Evolutionary conservation across 2,888 invertebrate species (phyloP).

Genomic region (Eugnorisma glareosa): DNA sequence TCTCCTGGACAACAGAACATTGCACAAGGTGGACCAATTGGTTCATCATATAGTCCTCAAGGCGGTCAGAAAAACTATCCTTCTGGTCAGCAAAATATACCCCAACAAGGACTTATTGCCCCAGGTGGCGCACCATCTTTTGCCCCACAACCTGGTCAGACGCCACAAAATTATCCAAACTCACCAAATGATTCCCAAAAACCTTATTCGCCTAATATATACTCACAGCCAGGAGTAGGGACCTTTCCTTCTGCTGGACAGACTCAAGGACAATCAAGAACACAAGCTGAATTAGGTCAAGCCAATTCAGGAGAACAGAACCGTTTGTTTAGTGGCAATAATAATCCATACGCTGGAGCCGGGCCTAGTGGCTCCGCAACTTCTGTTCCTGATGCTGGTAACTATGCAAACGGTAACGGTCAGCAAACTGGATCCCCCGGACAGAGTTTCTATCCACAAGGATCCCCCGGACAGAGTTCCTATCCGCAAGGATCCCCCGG

Average conservation of each 20-base stretch:
- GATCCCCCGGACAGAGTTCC: neutral
- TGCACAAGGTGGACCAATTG: slow-evolving; percentile 8
- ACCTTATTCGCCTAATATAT: slow-evolving; percentile 23
- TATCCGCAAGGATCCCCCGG: neutral
- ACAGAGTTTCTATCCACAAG: slow-evolving; percentile 17
- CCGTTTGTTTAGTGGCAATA: slow-evolving; percentile 15
- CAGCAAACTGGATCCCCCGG: slow-evolving; percentile 23
- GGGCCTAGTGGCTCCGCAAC: slow-evolving; percentile 5
- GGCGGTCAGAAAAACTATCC: slow-evolving; percentile 32
- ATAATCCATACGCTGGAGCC: slow-evolving; percentile 4
- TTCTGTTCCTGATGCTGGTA: neutral
- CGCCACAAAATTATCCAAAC: slow-evolving; percentile 34
- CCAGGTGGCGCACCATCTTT: neutral
- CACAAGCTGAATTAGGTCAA: neutral
- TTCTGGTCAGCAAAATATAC: slow-evolving; percentile 26
- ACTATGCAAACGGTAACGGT: slow-evolving; percentile 1
- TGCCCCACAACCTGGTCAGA: slow-evolving; percentile 16
- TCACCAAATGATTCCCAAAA: slow-evolving; percentile 24
- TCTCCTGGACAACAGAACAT: slow-evolving; percentile 14
- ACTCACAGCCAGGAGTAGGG: slow-evolving; percentile 13
- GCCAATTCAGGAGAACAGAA: neutral
- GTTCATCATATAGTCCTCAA: slow-evolving; percentile 22
- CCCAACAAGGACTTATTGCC: slow-evolving; percentile 15
- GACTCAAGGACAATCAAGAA: neutral
- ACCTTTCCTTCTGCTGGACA: neutral